Evolutionary conservation across 2,888 invertebrate species (phyloP), one percentile per base, ranked within the genome.

Genomic region (Drosophila conformis): DNA sequence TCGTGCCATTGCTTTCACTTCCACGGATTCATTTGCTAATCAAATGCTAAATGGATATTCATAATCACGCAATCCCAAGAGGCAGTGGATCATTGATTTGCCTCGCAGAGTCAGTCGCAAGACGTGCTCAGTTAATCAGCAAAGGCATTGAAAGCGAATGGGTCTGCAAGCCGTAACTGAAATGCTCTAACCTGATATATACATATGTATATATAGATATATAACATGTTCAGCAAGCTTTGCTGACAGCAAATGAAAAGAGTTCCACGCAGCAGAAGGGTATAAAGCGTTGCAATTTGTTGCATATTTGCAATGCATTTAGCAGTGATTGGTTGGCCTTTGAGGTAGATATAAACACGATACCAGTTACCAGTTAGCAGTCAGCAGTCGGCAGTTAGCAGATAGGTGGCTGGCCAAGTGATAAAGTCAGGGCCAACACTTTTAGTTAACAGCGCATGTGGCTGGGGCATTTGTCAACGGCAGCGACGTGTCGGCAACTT

Each of bases 361-460:
- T 56, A 57, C 38, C 58, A 69, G 52, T 13, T 71, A 52, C 61
- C 66, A 66, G 59, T 33, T 33, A 51, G 36, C 36, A 35, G 57
- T 51, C 40, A 69, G 52, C 42, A 61, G 59, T 38, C 29, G 46
- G 46, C 36, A 35, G 57, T 51, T 65, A 57, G 52, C 63, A 73
- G 76, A 69, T 73, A 67, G 63, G 53, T 67, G 82, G 70, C 52
- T 73, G 64, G 61, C 58, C 72, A 53, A 68, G 69, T 66, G 74
- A 69, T 76, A 71, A 69, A 68, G 67, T 67, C 66, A 69, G 70
- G 78, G 72, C 86, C 77, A 69, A 81, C 87, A 83, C 89, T 80
- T 76, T 85, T 69, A 78, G 84, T 78, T 82, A 78, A 89, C 80
- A 81, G 85, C 81, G 89, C 87, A 89, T 86, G 88, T 73, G 89